These are phyloP conservation scores for Sesia apiformis DNA, from an alignment of 2,888 invertebrate species.

Conservation along the genomic window DNA sequence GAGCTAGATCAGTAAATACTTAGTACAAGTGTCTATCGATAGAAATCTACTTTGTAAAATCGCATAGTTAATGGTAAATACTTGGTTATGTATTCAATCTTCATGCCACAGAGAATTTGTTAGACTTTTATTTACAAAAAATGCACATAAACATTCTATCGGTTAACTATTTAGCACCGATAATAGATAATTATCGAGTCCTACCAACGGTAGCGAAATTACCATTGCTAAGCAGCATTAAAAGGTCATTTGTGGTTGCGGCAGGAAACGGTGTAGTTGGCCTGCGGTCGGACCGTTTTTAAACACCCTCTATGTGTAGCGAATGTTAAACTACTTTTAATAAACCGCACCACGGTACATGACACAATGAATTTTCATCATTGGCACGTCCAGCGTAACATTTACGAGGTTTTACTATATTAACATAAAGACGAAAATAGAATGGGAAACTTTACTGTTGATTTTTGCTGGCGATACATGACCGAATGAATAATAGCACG, in stretches of 20 bases:
- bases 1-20: no score
- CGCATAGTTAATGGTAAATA: no score
- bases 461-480: background rate
- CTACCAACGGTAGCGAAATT: constrained; percentile 17
- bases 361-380: background rate
- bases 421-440: background rate
- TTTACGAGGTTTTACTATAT: no score
- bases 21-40: no score
- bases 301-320: constrained; percentile 24
- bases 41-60: no score
- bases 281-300: constrained; percentile 53
- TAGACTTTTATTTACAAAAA: no score
- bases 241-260: constrained; percentile 60
- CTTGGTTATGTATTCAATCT: no score
- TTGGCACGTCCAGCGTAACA: no score
- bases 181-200: background rate
- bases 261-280: constrained; percentile 53
- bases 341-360: constrained; percentile 20
- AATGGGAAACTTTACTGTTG: no score
- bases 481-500: constrained; percentile 21
- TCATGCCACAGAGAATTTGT: no score
- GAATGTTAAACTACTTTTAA: constrained; percentile 24
- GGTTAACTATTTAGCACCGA: background rate
- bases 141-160: background rate
- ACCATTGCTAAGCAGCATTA: constrained; percentile 45